Percentiles rank a stretch among this genome's conserved stretches.
phyloP scores from a whole-genome alignment of 2,113 vertebrate genomes.

The Circaetus gallicus region DNA sequence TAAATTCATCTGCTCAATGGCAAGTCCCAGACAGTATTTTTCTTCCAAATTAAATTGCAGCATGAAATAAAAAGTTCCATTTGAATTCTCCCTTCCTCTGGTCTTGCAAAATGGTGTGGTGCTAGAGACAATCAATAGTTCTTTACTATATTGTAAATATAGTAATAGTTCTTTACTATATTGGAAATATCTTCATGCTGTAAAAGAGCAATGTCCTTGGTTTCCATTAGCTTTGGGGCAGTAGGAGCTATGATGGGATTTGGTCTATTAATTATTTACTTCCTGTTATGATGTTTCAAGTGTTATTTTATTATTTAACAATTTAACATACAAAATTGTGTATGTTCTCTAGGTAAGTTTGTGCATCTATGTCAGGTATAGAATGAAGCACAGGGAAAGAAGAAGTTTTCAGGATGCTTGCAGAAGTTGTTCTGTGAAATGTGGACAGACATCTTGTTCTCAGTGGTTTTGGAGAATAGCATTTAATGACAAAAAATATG shows the following conservation, averaged over 20 bases:
- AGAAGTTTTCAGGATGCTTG: neutral
- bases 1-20: neutral
- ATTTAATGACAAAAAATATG: neutral
- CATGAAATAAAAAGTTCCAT: neutral
- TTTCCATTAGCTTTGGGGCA: neutral
- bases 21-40: neutral
- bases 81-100: neutral
- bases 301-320: neutral
- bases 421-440: neutral
- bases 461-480: neutral
- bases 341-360: neutral
- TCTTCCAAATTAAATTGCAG: neutral
- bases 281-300: neutral
- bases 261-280: neutral
- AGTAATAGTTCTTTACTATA: neutral
- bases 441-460: neutral
- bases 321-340: neutral
- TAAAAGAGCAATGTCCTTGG: neutral
- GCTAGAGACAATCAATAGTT: neutral
- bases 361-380: neutral
- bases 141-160: neutral
- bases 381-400: neutral
- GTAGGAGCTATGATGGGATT: neutral
- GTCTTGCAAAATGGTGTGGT: neutral
- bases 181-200: neutral